Percentiles rank a stretch among this genome's conserved stretches.
Evolutionary conservation across 2,888 invertebrate genomes (phyloP).

Genomic region (Habrosyne pyritoides): DNA sequence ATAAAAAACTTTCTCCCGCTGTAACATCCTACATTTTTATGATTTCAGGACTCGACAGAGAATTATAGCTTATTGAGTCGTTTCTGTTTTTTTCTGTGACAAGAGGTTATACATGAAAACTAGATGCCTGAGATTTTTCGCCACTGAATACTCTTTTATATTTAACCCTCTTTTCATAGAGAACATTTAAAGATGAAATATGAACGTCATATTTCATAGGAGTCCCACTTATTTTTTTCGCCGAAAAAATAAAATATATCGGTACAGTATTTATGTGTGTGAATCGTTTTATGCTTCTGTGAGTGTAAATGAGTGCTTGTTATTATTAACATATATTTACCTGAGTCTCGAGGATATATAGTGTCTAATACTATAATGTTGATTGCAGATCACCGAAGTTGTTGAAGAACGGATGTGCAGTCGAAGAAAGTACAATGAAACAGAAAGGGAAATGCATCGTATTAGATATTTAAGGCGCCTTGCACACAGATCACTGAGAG

Average conservation of each 20-base stretch:
- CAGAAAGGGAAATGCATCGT: constrained; percentile 39
- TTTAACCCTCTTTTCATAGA: not conserved
- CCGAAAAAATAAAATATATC: not conserved
- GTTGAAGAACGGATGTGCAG: constrained; percentile 27
- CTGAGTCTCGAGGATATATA: constrained; percentile 70
- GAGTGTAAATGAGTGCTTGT: constrained; percentile 32
- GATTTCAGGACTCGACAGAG: not conserved
- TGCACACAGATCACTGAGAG: not conserved
- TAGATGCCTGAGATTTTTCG: not conserved
- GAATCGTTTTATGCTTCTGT: not conserved
- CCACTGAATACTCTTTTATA: constrained; percentile 1
- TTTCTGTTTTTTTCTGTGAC: not conserved
- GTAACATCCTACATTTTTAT: constrained; percentile 4
- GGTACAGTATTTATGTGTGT: constrained; percentile 12
- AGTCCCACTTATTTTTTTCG: constrained; percentile 6
- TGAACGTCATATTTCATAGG: constrained; percentile 2
- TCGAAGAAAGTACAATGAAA: constrained; percentile 47
- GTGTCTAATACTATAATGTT: constrained; percentile 59
- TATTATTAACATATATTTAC: constrained; percentile 56
- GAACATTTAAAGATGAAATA: constrained; percentile 4
- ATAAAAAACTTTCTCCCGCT: constrained; percentile 11
- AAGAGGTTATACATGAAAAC: constrained; percentile 1
- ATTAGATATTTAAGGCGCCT: constrained; percentile 27
- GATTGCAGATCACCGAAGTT: constrained; percentile 24
- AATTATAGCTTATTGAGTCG: constrained; percentile 5